Conservation (phyloP, 2,797 vertebrate genomes). For the Ciconia nigra region DNA sequence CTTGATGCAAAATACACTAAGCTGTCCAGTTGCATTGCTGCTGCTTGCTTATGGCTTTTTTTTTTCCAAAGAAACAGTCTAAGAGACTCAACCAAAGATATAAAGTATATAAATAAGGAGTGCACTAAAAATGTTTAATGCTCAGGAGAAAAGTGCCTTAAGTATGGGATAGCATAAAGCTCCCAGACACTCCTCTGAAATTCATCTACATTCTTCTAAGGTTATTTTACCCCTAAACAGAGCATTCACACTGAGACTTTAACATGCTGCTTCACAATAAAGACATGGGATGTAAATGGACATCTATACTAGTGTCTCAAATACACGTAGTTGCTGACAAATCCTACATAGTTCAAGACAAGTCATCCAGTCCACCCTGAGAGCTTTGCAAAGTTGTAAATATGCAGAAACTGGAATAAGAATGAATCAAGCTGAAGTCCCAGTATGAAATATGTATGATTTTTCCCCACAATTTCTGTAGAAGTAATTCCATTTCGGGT, state of each 20-base stretch:
- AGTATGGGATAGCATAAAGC: not conserved
- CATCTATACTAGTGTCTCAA: not conserved
- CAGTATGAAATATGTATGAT: not conserved
- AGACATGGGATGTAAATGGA: not conserved
- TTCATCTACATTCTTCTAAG: not conserved
- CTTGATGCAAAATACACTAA: not conserved
- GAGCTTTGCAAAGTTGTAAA: not conserved
- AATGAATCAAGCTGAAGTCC: not conserved
- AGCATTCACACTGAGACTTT: not conserved
- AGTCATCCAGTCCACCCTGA: not conserved
- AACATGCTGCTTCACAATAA: not conserved
- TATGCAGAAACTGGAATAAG: not conserved
- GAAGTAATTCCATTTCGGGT: not conserved
- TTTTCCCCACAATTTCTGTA: not conserved
- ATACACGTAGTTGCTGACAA: not conserved
- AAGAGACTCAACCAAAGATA: not conserved
- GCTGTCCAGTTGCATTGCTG: not conserved
- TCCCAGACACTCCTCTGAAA: not conserved
- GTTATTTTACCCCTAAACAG: not conserved
- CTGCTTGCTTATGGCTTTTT: not conserved
- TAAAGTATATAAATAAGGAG: not conserved
- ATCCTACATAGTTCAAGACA: not conserved
- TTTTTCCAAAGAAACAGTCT: not conserved
- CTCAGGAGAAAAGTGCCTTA: not conserved
- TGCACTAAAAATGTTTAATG: not conserved